Percentiles rank a stretch among this genome's conserved stretches.
Conservation (phyloP, 2,797 vertebrate genomes). For the Thalassophryne amazonica region DNA sequence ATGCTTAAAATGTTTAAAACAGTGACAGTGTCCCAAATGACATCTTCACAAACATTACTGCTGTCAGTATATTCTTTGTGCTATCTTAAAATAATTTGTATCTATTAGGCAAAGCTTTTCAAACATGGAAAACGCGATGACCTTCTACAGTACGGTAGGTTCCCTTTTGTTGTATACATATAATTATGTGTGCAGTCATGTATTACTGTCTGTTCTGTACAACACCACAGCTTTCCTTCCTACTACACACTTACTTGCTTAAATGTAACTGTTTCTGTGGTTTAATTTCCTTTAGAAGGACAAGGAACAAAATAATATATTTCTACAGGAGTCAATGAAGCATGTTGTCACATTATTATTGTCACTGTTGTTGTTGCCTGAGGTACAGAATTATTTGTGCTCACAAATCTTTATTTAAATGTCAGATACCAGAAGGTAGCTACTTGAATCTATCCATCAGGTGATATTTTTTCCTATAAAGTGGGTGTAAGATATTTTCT, state of each 20-base stretch:
- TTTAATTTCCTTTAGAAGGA: too few relatives aligned
- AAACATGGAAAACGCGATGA: conserved; percentile 96
- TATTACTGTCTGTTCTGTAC: too few relatives aligned
- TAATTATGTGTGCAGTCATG: too few relatives aligned
- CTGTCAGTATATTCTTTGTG: background rate
- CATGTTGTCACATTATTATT: background rate
- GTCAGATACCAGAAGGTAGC: background rate
- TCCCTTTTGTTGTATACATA: too few relatives aligned
- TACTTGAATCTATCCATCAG: conserved; percentile 7
- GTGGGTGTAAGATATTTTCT: too few relatives aligned
- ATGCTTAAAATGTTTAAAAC: background rate
- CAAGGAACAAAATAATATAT: too few relatives aligned
- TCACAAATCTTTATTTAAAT: conserved; percentile 17
- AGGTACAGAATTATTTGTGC: conserved; percentile 5
- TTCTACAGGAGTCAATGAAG: background rate
- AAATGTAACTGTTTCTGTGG: too few relatives aligned
- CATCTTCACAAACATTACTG: background rate
- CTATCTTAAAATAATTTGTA: conserved; percentile 3
- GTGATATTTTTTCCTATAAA: background rate
- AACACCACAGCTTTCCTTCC: too few relatives aligned
- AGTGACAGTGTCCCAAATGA: too few relatives aligned
- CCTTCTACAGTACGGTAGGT: conserved; percentile 90
- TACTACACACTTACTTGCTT: too few relatives aligned
- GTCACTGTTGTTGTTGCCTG: background rate
- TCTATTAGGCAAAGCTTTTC: conserved; percentile 89